phyloP scores from a whole-genome alignment of 2,113 vertebrate genomes.

The Choloepus hoffmanni region DNA sequence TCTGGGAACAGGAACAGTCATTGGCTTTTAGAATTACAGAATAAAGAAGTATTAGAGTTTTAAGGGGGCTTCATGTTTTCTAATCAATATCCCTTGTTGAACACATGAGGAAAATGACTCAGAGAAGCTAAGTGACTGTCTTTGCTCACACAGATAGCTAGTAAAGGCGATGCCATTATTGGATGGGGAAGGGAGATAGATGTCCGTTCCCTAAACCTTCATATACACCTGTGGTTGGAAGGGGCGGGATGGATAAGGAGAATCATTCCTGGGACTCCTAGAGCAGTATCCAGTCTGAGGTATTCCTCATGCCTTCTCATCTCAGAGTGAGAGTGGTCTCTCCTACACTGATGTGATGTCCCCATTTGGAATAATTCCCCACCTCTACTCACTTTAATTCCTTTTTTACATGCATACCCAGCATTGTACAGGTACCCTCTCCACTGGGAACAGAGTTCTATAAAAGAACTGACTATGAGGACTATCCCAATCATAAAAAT shows the following conservation, averaged over 20 bases:
- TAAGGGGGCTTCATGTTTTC: slow-evolving; percentile 11
- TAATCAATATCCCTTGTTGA: slow-evolving; percentile 37
- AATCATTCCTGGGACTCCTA: not conserved
- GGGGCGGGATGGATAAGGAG: not conserved
- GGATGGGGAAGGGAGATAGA: not conserved
- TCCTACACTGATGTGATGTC: not conserved
- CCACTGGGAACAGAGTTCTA: not conserved
- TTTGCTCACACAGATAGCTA: not conserved
- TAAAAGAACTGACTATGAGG: slow-evolving; percentile 10
- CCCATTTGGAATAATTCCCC: not conserved
- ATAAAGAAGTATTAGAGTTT: slow-evolving; percentile 32
- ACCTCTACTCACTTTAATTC: not conserved
- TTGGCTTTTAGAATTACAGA: slow-evolving; percentile 56
- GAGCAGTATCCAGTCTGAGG: not conserved
- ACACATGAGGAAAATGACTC: not conserved
- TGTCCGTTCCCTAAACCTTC: not conserved
- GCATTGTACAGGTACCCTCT: not conserved
- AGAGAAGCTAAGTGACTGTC: not conserved
- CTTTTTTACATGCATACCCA: not conserved
- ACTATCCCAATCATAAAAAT: not conserved
- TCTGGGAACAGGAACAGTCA: slow-evolving; percentile 39
- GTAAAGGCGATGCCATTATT: not conserved
- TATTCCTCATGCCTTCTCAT: not conserved
- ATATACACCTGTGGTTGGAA: not conserved
- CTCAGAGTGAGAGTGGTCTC: not conserved